A percentile compares a stretch with the other conserved stretches of the same genome.
Evolutionary conservation across 2,888 invertebrate species (phyloP).

Genomic region (Suillia variegata): DNA sequence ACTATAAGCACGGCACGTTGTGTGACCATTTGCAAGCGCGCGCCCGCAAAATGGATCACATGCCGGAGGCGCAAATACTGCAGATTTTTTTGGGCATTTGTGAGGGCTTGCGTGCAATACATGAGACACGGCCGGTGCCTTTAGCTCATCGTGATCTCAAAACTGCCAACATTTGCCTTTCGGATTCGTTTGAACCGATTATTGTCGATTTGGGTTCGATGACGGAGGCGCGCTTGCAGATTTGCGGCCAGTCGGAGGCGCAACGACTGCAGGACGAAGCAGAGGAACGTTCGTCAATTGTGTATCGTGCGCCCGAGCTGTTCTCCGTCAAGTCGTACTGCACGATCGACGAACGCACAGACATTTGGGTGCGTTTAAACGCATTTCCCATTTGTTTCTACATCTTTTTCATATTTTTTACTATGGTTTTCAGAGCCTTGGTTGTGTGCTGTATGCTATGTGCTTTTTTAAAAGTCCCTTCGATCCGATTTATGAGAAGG

Average conservation of each 20-base stretch:
- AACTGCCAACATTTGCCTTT: slow-evolving; percentile 81
- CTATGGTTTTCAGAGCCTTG: slow-evolving; percentile 70
- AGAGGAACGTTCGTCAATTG: slow-evolving; percentile 84
- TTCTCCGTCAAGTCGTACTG: slow-evolving; percentile 83
- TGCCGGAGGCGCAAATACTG: slow-evolving; percentile 71
- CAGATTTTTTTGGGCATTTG: slow-evolving; percentile 75
- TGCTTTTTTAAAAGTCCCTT: slow-evolving; percentile 86
- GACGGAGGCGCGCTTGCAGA: slow-evolving; percentile 68
- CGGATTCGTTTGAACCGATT: slow-evolving; percentile 72
- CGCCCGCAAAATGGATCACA: slow-evolving; percentile 65
- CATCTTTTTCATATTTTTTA: neutral
- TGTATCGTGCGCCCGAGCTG: slow-evolving; percentile 85
- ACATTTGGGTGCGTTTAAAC: slow-evolving; percentile 73
- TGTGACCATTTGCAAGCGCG: slow-evolving; percentile 71
- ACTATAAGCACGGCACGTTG: slow-evolving; percentile 78
- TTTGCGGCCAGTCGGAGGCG: slow-evolving; percentile 71
- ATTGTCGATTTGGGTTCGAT: slow-evolving; percentile 84
- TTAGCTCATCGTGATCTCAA: slow-evolving; percentile 85
- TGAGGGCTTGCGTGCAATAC: slow-evolving; percentile 75
- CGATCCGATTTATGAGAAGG: slow-evolving; percentile 81
- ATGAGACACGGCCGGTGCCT: slow-evolving; percentile 73
- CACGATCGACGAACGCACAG: slow-evolving; percentile 81
- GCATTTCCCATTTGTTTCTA: neutral
- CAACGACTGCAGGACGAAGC: slow-evolving; percentile 78
- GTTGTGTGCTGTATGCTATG: slow-evolving; percentile 83